Conservation (phyloP, 2,113 vertebrate genomes). For the Epinephelus fuscoguttatus region DNA sequence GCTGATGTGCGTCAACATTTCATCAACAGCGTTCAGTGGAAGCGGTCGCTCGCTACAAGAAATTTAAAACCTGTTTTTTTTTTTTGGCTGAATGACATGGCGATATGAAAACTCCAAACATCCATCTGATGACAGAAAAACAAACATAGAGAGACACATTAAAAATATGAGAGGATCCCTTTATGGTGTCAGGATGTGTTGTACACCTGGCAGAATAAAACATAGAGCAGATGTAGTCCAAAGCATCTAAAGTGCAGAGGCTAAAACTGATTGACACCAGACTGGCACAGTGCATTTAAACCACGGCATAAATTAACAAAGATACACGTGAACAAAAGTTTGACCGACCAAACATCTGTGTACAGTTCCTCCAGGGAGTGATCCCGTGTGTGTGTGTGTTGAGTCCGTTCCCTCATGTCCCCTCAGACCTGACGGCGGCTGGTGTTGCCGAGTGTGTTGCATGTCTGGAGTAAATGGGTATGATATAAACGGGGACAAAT, state of each 20-base stretch:
- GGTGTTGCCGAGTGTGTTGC: slow-evolving; percentile 10
- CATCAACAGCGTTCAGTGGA: slow-evolving; percentile 2
- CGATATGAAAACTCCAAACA: neutral
- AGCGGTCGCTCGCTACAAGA: slow-evolving; percentile 8
- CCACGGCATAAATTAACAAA: slow-evolving; percentile 60
- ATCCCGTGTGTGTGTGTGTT: slow-evolving; percentile 6
- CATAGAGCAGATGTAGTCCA: slow-evolving; percentile 46
- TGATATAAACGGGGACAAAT: neutral
- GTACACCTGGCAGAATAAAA: slow-evolving; percentile 52
- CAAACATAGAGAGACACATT: slow-evolving; percentile 41
- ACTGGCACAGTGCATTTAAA: slow-evolving; percentile 58
- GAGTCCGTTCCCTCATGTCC: slow-evolving; percentile 1
- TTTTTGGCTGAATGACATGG: slow-evolving; percentile 55
- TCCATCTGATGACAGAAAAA: neutral
- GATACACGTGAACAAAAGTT: slow-evolving; percentile 34
- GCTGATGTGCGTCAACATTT: neutral
- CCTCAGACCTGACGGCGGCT: slow-evolving; percentile 39
- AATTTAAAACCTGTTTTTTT: slow-evolving; percentile 8
- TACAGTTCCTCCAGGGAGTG: slow-evolving; percentile 15
- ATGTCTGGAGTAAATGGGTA: slow-evolving; percentile 29
- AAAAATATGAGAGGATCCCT: slow-evolving; percentile 65
- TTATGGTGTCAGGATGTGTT: slow-evolving; percentile 51
- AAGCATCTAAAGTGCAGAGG: slow-evolving; percentile 62
- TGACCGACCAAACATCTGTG: slow-evolving; percentile 20
- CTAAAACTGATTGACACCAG: slow-evolving; percentile 46